Conservation (phyloP, 1,140 invertebrate species). For the Lasaia peninsularis region DNA sequence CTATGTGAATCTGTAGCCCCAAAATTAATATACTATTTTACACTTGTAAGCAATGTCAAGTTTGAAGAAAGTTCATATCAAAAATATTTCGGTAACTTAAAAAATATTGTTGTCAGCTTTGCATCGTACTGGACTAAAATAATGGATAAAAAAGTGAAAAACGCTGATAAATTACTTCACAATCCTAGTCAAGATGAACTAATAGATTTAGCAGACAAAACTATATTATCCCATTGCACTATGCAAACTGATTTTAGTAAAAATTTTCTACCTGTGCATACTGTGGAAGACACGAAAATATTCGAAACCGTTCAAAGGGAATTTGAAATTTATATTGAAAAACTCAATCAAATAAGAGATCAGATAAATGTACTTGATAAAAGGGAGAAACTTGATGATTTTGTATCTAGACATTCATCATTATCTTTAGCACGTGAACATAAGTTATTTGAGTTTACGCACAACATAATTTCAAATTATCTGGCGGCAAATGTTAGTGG, state of each 20-base stretch:
- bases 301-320: background rate
- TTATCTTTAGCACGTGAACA: slow-evolving; percentile 35
- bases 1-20: background rate
- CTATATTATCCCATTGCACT: background rate
- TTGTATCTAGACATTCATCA: slow-evolving; percentile 39
- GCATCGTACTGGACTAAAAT: background rate
- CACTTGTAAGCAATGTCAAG: background rate
- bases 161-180: background rate
- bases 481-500: slow-evolving; percentile 43
- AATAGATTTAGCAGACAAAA: background rate
- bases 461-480: slow-evolving; percentile 35
- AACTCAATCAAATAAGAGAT: background rate
- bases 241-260: background rate
- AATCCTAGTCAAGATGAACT: background rate
- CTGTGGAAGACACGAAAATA: background rate
- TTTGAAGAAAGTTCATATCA: background rate
- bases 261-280: background rate
- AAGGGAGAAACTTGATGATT: slow-evolving; percentile 39
- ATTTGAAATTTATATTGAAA: background rate
- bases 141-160: background rate
- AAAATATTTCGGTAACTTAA: background rate
- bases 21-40: background rate
- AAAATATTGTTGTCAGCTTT: background rate
- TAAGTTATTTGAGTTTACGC: slow-evolving; percentile 38
- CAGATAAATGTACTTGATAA: slow-evolving; percentile 21